Evolutionary conservation across 2,113 vertebrate genomes (phyloP).

Genomic region (Daphoenositta chrysoptera): DNA sequence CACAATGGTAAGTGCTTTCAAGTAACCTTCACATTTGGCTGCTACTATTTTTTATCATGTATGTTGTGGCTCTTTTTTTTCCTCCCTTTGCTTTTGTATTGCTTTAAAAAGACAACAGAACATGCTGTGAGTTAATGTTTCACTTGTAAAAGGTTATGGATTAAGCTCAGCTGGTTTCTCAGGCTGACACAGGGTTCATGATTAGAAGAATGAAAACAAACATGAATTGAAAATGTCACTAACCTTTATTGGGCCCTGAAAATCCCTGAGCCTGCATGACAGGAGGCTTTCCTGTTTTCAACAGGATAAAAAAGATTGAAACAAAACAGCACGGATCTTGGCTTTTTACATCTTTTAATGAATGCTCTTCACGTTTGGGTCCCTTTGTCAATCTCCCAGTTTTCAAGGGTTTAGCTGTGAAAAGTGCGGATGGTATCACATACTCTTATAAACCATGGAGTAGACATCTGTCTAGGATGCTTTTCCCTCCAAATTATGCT

Average conservation of each 20-base stretch:
- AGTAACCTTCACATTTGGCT: slow-evolving; percentile 42
- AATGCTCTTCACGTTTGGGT: slow-evolving; percentile 73
- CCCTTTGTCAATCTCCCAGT: slow-evolving; percentile 70
- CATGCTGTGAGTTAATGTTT: slow-evolving; percentile 72
- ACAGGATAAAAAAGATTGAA: slow-evolving; percentile 71
- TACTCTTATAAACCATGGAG: slow-evolving; percentile 66
- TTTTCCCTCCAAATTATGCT: slow-evolving; percentile 63
- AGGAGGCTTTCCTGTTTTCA: slow-evolving; percentile 77
- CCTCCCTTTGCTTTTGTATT: slow-evolving; percentile 54
- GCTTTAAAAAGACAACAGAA: slow-evolving; percentile 69
- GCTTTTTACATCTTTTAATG: slow-evolving; percentile 78
- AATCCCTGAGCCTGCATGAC: slow-evolving; percentile 69
- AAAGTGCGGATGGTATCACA: slow-evolving; percentile 71
- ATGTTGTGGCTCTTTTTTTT: slow-evolving; percentile 15
- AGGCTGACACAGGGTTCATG: slow-evolving; percentile 64
- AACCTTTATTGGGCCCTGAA: slow-evolving; percentile 70
- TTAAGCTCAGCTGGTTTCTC: slow-evolving; percentile 74
- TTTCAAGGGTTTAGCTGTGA: slow-evolving; percentile 73
- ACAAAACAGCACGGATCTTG: slow-evolving; percentile 71
- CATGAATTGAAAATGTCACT: slow-evolving; percentile 76
- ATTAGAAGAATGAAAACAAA: slow-evolving; percentile 79
- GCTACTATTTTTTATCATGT: slow-evolving; percentile 43
- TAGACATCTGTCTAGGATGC: slow-evolving; percentile 68
- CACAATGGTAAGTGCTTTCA: slow-evolving; percentile 25
- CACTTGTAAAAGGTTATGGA: slow-evolving; percentile 76